Evolutionary conservation across 2,113 vertebrate genomes (phyloP), one percentile per base, ranked within the genome.

Genomic region (Campylomormyrus numenius): DNA sequence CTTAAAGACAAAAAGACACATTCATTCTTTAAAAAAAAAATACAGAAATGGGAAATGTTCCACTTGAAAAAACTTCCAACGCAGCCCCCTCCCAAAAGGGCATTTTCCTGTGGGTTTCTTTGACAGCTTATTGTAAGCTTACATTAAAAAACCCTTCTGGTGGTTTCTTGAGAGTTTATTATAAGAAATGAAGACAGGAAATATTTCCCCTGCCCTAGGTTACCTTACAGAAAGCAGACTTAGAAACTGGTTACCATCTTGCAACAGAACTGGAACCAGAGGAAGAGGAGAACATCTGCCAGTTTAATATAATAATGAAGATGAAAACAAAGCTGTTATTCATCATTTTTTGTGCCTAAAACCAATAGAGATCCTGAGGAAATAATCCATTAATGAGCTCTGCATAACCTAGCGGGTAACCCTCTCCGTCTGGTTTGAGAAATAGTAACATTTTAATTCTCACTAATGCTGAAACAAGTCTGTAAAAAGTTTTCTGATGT

Each of bases 111-210:
- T 27, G 93, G 92, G 52, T 58, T 93, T 93, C 89, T 50, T 13
- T 88, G 85, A 90, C 89, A 88, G 85, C 85, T 90, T 90, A 88
- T 88, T 91, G 91, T 90, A 90, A 94, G 90, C 91, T 85, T 92
- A 90, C 89, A 80, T 92, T 87, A 35, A 90, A 91, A 91, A 89
- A 56, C 89, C 39, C 91, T 93, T 93, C 89, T 91, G 88, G 92
- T 93, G 92, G 91, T 94, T 95, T 93, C 88, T 91, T 90, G 91
- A 89, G 92, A 84, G 92, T 94, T 94, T 94, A 92, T 92, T 93
- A 93, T 94, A 92, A 94, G 90, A 93, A 93, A 94, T 91, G 91
- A 95, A 94, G 93, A 91, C 92, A 93, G 93, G 95, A 95, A 94
- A 94, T 94, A 93, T 94, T 95, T 94, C 93, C 85, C 91, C 89